Conservation (phyloP, 2,113 vertebrate genomes). For the Ursus arctos region DNA sequence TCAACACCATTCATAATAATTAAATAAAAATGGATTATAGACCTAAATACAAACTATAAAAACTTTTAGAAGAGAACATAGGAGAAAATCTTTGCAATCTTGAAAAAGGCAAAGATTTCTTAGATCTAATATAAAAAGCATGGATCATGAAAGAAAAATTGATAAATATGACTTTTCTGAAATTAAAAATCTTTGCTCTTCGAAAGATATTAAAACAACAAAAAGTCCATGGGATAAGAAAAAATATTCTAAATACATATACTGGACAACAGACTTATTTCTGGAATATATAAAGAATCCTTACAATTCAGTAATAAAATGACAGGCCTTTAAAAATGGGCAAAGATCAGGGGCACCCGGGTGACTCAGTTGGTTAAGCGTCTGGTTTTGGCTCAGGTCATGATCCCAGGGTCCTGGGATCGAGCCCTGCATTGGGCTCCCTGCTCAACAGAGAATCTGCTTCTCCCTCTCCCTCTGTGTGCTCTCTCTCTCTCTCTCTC, state of each 20-base stretch:
- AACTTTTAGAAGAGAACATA: not conserved
- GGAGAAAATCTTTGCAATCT: not conserved
- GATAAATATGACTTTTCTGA: not conserved
- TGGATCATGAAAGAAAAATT: not conserved
- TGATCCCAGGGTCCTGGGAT: not conserved
- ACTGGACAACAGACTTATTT: not conserved
- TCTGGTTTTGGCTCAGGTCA: not conserved
- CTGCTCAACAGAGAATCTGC: not conserved
- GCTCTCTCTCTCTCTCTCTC: too few relatives aligned
- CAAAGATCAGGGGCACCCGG: not conserved
- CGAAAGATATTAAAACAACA: not conserved
- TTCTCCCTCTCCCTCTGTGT: too few relatives aligned
- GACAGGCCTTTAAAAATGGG: not conserved
- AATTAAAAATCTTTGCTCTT: not conserved
- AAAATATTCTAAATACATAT: not conserved
- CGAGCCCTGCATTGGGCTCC: rapidly evolving
- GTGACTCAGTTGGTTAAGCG: not conserved
- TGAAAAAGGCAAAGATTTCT: not conserved
- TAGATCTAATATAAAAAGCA: not conserved
- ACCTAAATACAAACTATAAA: not conserved
- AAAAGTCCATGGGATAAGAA: not conserved
- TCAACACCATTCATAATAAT: not conserved
- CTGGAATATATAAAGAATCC: not conserved
- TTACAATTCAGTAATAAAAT: not conserved
- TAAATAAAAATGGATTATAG: not conserved